Base-by-base conservation (phyloP, 2,888 invertebrate genomes). In the Chaetogeoica ovagalla region DNA sequence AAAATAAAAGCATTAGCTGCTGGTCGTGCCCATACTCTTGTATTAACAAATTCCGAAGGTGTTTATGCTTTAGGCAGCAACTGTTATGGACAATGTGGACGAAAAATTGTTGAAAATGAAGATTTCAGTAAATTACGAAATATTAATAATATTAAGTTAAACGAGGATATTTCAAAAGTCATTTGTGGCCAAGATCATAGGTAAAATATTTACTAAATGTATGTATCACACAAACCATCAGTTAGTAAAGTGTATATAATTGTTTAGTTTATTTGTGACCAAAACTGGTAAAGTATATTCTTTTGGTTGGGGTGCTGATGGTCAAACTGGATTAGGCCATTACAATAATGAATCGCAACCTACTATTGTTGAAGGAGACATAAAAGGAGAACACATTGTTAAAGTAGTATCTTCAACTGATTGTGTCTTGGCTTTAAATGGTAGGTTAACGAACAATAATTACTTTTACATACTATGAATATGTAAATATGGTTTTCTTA, bases 291-390 rank as follows among this genome's bases (percentile, higher is more conserved):
- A 90, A 84, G 93, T 98, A 6, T 96, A 90, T 85, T 90, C 93
- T 0, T 97, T 95, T 86, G 98, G 98, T 0, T 94, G 96, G 92
- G 94, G 97, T 52, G 93, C 95, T 0, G 97, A 98, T 87, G 98
- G 98, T 0, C 98, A 98, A 87, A 95, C 96, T 0, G 97, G 94
- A 0, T 87, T 92, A 15, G 94, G 93, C 0, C 89, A 90, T 84
- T 94, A 89, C 85, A 82, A 84, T 55, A 87, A 89, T 37, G 89
- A 89, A 74, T 88, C 89, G 3, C 85, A 87, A 83, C 91, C 92
- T 3, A 88, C 88, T 0, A 86, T 88, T 62, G 90, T 94, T 0
- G 89, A 90, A 82, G 98, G 97, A 0, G 97, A 97, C 85, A 90
- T 97, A 76, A 89, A 91, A 72, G 90, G 90, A 23, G 95, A 96